A percentile compares a stretch with the other conserved stretches of the same genome.
phyloP scores from a whole-genome alignment of 2,113 vertebrate genomes.

The Rhinolophus sinicus region DNA sequence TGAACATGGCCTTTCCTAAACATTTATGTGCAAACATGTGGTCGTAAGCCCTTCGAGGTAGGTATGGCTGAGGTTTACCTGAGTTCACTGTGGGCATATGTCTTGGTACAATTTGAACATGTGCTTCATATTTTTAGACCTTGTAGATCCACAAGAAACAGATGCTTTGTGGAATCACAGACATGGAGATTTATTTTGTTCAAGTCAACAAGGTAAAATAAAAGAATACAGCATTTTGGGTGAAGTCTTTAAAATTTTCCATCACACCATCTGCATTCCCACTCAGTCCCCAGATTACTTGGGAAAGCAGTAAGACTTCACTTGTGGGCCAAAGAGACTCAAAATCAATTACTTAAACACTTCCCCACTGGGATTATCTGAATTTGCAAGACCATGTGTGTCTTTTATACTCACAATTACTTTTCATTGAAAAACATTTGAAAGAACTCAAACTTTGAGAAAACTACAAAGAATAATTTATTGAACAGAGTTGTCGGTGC shows the following conservation, averaged over 20 bases:
- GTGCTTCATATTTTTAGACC: constrained; percentile 60
- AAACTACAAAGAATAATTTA: constrained; percentile 37
- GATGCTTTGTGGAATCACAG: constrained; percentile 84
- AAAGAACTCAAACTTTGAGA: constrained; percentile 54
- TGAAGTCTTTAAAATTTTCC: constrained; percentile 82
- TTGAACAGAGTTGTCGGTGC: neutral
- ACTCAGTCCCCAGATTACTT: constrained; percentile 73
- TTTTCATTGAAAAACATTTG: constrained; percentile 64
- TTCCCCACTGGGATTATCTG: constrained; percentile 67
- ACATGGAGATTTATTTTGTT: constrained; percentile 84
- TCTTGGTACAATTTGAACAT: constrained; percentile 48
- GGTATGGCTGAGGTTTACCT: neutral
- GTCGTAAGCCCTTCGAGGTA: neutral
- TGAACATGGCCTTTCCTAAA: neutral
- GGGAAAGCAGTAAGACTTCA: constrained; percentile 60
- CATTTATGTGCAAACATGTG: neutral
- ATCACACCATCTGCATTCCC: constrained; percentile 83
- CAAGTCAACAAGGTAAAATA: constrained; percentile 84
- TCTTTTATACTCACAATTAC: constrained; percentile 48
- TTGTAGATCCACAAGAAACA: constrained; percentile 83
- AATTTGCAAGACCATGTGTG: constrained; percentile 55
- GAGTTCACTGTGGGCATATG: neutral
- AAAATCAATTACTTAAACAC: constrained; percentile 68
- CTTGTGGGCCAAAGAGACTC: constrained; percentile 71
- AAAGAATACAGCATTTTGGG: constrained; percentile 82